A percentile compares a stretch with the other conserved stretches of the same genome.
Evolutionary conservation across 2,113 vertebrate genomes (phyloP).

Genomic region (Neolamprologus devosi): DNA sequence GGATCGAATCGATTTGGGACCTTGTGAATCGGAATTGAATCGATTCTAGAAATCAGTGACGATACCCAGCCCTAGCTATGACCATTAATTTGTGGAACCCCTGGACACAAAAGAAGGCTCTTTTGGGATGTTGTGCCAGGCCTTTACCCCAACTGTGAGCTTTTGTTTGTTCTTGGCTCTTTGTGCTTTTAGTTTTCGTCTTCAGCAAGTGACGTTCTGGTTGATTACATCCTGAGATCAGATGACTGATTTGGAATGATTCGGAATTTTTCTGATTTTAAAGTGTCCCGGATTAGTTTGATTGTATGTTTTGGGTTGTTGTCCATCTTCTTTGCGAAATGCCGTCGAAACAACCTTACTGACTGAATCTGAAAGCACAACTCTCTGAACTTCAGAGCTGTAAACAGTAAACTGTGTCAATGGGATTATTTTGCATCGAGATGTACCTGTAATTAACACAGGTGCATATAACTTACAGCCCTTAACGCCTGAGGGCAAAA

Average conservation of each 20-base stretch:
- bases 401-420: neutral
- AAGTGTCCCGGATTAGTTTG: neutral
- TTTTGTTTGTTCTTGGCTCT: neutral
- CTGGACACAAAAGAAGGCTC: neutral
- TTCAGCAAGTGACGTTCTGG: neutral
- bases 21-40: too few species aligned
- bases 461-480: neutral
- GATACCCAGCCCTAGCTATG: neutral
- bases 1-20: too few species aligned
- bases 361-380: neutral
- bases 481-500: neutral
- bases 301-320: neutral
- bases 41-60: too few species aligned
- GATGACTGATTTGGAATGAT: neutral
- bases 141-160: neutral
- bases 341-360: neutral
- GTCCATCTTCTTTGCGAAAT: neutral
- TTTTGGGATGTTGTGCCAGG: neutral
- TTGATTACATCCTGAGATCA: neutral
- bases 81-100: fast-evolving
- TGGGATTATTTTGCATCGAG: neutral
- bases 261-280: neutral
- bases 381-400: neutral
- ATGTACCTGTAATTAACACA: neutral
- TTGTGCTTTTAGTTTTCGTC: neutral